Conservation (phyloP, 2,797 vertebrate genomes). For the Tolypeutes matacus region DNA sequence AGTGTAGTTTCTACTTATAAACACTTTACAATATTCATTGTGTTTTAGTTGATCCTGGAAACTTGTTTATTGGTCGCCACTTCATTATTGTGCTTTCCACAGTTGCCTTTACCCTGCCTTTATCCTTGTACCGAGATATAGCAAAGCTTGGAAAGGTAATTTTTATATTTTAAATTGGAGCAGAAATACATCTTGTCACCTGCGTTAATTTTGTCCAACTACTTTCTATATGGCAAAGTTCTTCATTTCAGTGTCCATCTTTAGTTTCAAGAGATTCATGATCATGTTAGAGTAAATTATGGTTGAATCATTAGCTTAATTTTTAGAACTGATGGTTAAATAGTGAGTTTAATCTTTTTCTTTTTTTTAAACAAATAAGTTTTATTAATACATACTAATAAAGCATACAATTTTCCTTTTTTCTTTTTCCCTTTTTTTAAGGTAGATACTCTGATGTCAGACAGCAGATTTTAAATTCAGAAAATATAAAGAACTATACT, state of each 20-base stretch:
- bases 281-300: slow-evolving; percentile 1
- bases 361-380: no score
- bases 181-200: not conserved
- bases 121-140: slow-evolving; percentile 95
- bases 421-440: slow-evolving; percentile 25
- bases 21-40: slow-evolving; percentile 73
- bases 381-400: no score
- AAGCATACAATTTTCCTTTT: no score
- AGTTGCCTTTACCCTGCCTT: slow-evolving; percentile 92
- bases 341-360: not conserved
- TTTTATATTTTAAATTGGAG: slow-evolving; percentile 64
- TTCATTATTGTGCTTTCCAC: slow-evolving; percentile 94
- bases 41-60: slow-evolving; percentile 91
- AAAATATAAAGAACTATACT: slow-evolving; percentile 61
- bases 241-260: slow-evolving; percentile 6
- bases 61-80: slow-evolving; percentile 91
- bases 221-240: slow-evolving; percentile 51
- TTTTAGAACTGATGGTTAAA: not conserved
- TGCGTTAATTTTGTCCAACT: slow-evolving; percentile 21
- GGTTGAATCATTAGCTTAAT: slow-evolving; percentile 31
- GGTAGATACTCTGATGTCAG: not conserved
- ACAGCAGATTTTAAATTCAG: slow-evolving; percentile 21
- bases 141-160: slow-evolving; percentile 95
- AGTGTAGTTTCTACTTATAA: not conserved
- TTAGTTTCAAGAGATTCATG: slow-evolving; percentile 10